Conservation (phyloP, 2,113 vertebrate species). For the Amblyornis subalaris region DNA sequence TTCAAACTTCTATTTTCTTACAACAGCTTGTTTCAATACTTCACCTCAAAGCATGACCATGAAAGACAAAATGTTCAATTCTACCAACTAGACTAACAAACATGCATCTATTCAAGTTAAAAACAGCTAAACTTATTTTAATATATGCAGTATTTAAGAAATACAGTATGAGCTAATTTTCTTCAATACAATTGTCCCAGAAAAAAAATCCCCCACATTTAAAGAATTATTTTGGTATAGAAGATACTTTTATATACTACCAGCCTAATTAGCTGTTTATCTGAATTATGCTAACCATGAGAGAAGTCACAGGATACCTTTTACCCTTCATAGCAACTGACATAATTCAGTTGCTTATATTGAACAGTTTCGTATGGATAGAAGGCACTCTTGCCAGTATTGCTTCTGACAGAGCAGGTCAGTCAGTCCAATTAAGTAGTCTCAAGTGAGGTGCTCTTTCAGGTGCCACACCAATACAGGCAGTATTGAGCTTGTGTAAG, state of each 20-base stretch:
- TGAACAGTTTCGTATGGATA: accelerated
- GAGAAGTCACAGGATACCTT: neutral
- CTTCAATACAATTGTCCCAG: neutral
- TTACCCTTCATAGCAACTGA: neutral
- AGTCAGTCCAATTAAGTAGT: neutral
- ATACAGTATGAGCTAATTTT: neutral
- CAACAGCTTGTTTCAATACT: neutral
- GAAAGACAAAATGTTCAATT: neutral
- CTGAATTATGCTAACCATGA: neutral
- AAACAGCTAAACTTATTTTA: neutral
- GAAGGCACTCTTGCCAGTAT: neutral
- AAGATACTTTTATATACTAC: neutral
- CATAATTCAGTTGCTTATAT: neutral
- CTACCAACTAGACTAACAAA: neutral
- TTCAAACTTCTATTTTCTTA: neutral
- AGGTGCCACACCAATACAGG: neutral
- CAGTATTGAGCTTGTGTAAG: neutral
- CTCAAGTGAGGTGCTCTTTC: neutral
- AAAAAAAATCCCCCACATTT: accelerated
- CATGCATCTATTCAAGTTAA: neutral
- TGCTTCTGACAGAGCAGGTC: neutral
- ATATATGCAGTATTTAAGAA: neutral
- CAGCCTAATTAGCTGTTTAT: neutral
- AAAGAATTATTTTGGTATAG: neutral
- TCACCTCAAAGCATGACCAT: neutral